phyloP scores from a whole-genome alignment of 2,113 vertebrate species.

The Pampusana beccarii region DNA sequence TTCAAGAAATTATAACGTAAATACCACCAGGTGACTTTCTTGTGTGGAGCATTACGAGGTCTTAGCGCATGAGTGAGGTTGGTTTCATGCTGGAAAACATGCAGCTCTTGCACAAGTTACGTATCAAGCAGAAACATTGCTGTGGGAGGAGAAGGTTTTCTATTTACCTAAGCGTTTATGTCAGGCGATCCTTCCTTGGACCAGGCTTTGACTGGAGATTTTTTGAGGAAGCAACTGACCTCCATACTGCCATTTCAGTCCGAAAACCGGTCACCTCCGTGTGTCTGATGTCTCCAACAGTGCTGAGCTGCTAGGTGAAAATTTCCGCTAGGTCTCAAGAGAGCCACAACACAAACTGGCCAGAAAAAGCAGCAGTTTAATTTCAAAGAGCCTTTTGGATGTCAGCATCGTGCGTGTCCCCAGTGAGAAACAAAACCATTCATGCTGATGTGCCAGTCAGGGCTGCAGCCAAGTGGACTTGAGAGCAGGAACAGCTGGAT shows the following conservation, averaged over 20 bases:
- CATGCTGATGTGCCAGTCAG: not conserved
- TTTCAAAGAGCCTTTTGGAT: not conserved
- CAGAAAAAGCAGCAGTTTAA: not conserved
- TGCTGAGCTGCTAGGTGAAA: not conserved
- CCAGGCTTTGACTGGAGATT: not conserved
- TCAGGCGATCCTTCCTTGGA: not conserved
- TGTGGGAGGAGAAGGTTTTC: not conserved
- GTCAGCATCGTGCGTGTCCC: not conserved
- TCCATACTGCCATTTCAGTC: not conserved
- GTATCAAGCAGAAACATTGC: not conserved
- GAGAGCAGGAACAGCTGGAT: slow-evolving; percentile 23
- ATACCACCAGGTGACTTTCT: not conserved
- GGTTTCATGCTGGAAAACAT: not conserved
- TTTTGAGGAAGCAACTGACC: not conserved
- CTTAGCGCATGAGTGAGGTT: not conserved
- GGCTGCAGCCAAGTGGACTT: not conserved
- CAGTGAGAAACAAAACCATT: not conserved
- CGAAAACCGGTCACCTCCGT: rapidly evolving
- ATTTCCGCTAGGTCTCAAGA: not conserved
- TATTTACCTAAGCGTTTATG: not conserved
- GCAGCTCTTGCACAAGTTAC: not conserved
- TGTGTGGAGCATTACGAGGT: rapidly evolving
- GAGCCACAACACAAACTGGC: not conserved
- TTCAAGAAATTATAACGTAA: not conserved
- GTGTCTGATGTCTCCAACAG: not conserved